These are phyloP conservation scores for Macrophya annulata DNA, from an alignment of 2,888 invertebrate genomes.

Conservation along the genomic window DNA sequence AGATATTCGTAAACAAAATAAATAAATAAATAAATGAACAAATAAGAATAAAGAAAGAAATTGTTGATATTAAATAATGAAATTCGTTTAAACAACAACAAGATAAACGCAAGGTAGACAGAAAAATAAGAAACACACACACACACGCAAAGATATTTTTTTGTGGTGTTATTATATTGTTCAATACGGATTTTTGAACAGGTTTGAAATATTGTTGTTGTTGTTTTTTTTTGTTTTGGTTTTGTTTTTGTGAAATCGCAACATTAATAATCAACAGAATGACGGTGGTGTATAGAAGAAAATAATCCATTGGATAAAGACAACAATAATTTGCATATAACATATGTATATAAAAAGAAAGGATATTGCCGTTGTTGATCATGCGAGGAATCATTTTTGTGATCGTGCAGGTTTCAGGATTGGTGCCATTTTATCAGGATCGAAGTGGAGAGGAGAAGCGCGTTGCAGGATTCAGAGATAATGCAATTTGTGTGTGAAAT, in stretches of 20 bases:
- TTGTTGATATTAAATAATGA: not conserved
- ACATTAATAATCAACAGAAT: not conserved
- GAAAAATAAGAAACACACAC: not conserved
- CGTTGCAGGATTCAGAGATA: not conserved
- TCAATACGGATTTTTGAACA: not conserved
- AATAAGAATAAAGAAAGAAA: not conserved
- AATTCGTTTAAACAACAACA: not conserved
- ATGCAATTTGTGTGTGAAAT: not conserved
- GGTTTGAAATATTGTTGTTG: not conserved
- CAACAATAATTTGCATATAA: not conserved
- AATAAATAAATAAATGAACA: too few species aligned
- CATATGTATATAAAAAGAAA: not conserved
- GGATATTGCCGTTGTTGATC: constrained; percentile 1
- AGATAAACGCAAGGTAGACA: too few species aligned
- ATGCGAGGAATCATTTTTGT: constrained; percentile 5
- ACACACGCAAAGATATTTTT: too few species aligned
- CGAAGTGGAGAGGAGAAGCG: not conserved
- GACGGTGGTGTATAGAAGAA: not conserved
- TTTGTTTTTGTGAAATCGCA: not conserved
- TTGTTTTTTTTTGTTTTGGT: not conserved
- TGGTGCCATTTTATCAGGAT: constrained; percentile 19
- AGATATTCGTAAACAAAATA: not conserved
- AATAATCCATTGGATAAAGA: not conserved
- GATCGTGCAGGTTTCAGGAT: not conserved
- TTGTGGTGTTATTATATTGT: not conserved